These are phyloP conservation scores for Tyria jacobaeae DNA, from an alignment of 2,888 invertebrate species.

Conservation along the genomic window DNA sequence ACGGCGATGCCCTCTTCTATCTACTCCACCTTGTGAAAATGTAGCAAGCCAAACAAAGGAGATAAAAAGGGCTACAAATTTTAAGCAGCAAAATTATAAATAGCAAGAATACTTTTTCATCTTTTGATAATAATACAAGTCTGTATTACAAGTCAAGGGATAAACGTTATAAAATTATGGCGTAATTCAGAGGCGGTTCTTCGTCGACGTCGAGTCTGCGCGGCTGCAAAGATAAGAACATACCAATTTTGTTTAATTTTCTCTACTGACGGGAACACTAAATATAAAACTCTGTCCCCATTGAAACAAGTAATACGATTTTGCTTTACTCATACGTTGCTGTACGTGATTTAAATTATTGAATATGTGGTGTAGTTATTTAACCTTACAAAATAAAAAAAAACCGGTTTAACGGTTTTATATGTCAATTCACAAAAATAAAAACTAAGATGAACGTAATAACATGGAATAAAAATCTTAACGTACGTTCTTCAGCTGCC, in stretches of 20 bases:
- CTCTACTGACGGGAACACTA: slow-evolving; percentile 5
- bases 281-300: slow-evolving; percentile 2
- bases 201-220: slow-evolving; percentile 36
- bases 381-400: no score
- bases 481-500: no score
- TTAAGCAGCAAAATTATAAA: slow-evolving; percentile 11
- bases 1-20: no score
- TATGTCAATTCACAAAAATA: no score
- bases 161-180: slow-evolving; percentile 44
- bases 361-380: neutral
- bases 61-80: neutral
- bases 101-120: slow-evolving; percentile 3
- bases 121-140: slow-evolving; percentile 9
- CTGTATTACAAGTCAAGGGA: slow-evolving; percentile 28
- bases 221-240: slow-evolving; percentile 41
- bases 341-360: neutral
- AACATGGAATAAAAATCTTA: no score
- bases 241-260: slow-evolving; percentile 31
- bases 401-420: no score
- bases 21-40: no score
- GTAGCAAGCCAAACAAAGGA: no score
- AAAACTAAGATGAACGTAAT: no score
- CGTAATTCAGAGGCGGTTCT: slow-evolving; percentile 25
- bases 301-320: no score
- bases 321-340: neutral